Conservation (phyloP, 2,888 invertebrate genomes). For the Boloria selene region DNA sequence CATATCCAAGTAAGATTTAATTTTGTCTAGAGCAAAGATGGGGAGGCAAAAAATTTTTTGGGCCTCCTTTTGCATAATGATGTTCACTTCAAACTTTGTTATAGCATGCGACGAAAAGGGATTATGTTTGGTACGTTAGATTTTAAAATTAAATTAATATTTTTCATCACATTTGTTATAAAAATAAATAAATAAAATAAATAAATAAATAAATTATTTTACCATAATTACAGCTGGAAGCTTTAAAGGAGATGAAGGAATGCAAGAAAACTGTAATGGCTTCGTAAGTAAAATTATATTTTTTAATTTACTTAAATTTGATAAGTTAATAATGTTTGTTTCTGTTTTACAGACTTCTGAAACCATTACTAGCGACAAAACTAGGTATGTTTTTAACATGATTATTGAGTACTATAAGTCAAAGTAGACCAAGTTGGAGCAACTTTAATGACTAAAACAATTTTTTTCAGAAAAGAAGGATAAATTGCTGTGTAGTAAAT, state of each 20-base stretch:
- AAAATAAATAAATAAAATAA: neutral
- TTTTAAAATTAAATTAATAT: neutral
- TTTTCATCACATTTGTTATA: neutral
- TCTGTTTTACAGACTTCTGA: slow-evolving; percentile 59
- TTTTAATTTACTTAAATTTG: slow-evolving; percentile 7
- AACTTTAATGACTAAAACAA: neutral
- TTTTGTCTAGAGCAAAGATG: slow-evolving; percentile 51
- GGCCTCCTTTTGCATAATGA: slow-evolving; percentile 63
- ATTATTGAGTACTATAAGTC: neutral
- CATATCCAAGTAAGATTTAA: slow-evolving; percentile 41
- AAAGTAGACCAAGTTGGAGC: too few species aligned
- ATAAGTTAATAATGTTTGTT: slow-evolving; percentile 14
- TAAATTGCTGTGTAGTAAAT: slow-evolving; percentile 39
- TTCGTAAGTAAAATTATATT: slow-evolving; percentile 57
- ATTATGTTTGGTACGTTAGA: slow-evolving; percentile 63
- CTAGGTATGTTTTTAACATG: slow-evolving; percentile 53
- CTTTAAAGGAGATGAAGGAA: slow-evolving; percentile 71
- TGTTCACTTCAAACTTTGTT: slow-evolving; percentile 54
- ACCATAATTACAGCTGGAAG: slow-evolving; percentile 61
- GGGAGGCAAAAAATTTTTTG: slow-evolving; percentile 64
- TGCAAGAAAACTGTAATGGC: slow-evolving; percentile 66
- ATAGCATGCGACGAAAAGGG: slow-evolving; percentile 65
- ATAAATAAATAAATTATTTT: slow-evolving; percentile 6
- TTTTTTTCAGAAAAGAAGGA: slow-evolving; percentile 46
- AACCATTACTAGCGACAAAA: slow-evolving; percentile 61